Base-by-base conservation (phyloP, 2,113 vertebrate genomes). In the Oryctolagus cuniculus region DNA sequence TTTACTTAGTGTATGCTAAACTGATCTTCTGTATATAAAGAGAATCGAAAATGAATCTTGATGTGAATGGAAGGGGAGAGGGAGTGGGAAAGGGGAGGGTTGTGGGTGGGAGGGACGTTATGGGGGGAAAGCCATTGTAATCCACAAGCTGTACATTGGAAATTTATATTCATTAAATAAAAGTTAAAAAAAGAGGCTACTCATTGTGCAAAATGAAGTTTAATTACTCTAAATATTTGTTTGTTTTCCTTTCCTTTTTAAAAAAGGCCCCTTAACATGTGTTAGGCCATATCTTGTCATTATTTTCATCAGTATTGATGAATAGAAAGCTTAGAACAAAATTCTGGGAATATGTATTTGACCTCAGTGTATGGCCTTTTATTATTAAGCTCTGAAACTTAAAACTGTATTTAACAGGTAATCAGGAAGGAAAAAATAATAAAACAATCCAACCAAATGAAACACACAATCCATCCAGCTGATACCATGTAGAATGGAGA, bases 331-430 rank as follows among this genome's bases (percentile, higher is more conserved):
- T 97, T 97, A 96, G 79, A 89, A 16, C 91, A 79, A 97, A 96
- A 83, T 97, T 6, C 49, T 96, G 96, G 80, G 67, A 36, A 75
- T 96, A 86, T 91, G 70, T 21, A 78, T 95, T 58, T 96, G 44
- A 64, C 61, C 70, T 67, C 90, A 96, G 75, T 95, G 96, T 97
- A 94, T 84, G 95, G 70, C 34, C 95, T 89, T 97, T 90, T 25
- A 38, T 34, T 84, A 19, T 55, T 98, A 96, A 97, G 55, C 49
- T 92, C 73, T 81, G 44, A 83, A 97, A 96, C 95, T 96, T 89
- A 97, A 96, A 72, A 90, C 96, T 97, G 66, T 97, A 96, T 88
- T 86, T 66, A 72, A 91, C 49, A 53, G 66, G 29, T 64, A 82
- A 90, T 96, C 29, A 93, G 75, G 78, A 58, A 78, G 90, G 22